Evolutionary conservation across 2,888 invertebrate species (phyloP).

Genomic region (Cantharis rufa): DNA sequence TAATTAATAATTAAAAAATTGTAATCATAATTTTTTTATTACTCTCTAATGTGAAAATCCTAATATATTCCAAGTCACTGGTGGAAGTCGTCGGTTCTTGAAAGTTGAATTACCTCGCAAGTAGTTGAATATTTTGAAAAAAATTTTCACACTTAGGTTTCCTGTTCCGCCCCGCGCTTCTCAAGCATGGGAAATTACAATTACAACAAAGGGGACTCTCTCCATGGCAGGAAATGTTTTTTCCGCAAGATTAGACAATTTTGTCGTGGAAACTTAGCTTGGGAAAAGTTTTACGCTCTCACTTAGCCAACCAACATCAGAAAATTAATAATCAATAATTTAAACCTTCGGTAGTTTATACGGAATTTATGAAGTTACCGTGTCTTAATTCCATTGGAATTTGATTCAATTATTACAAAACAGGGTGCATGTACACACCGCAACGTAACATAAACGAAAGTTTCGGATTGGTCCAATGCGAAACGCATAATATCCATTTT

Average conservation of each 20-base stretch:
- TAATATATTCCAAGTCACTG: not conserved
- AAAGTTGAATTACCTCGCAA: not conserved
- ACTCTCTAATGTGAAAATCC: not conserved
- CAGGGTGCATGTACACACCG: too few species aligned
- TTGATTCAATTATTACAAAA: too few species aligned
- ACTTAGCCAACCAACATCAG: not conserved
- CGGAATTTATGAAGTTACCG: too few species aligned
- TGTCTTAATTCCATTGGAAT: too few species aligned
- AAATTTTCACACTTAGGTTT: not conserved
- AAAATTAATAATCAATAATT: not conserved
- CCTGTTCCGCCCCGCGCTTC: not conserved
- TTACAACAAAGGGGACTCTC: not conserved
- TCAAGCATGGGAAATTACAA: not conserved
- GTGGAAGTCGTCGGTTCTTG: not conserved
- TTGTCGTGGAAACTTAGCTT: not conserved
- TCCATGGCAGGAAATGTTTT: not conserved
- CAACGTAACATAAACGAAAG: too few species aligned
- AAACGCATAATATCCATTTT: too few species aligned
- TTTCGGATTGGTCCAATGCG: too few species aligned
- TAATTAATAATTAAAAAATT: not conserved
- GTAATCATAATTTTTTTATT: not conserved
- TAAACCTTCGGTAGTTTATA: not conserved
- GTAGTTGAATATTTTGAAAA: not conserved
- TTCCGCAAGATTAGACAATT: not conserved
- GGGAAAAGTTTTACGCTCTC: not conserved